Evolutionary conservation across 2,888 invertebrate genomes (phyloP), one percentile per base, ranked within the genome.

Genomic region (Thera britannica): DNA sequence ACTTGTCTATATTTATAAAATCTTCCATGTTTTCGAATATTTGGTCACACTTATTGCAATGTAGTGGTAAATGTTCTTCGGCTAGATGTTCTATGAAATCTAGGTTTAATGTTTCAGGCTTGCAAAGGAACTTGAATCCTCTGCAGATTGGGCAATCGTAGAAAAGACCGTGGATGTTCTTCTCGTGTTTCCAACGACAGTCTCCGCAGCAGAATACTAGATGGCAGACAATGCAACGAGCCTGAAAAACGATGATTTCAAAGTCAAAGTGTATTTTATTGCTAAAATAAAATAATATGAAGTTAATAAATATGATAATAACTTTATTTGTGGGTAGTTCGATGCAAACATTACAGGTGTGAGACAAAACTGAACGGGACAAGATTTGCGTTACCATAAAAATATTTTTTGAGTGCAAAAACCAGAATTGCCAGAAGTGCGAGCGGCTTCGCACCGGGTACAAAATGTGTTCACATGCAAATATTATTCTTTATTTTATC

Each of bases 111-210:
- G 83, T 74, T 64, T 86, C 77, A 0, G 90, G 89, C 23, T 77
- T 77, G 74, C 91, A 92, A 46, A 91, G 84, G 70, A 85, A 91
- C 65, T 78, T 83, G 12, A 79, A 75, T 7, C 89, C 90, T 66
- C 93, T 83, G 68, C 94, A 94, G 65, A 94, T 86, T 0, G 89
- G 85, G 58, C 94, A 94, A 64, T 94, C 89, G 79, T 86, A 94
- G 3, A 80, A 79, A 1, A 94, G 83, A 2, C 82, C 84, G 79
- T 94, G 94, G 2, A 79, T 73, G 2, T 66, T 68, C 64, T 78
- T 75, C 55, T 94, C 94, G 86, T 94, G 94, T 58, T 80, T 86
- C 80, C 88, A 82, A 11, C 94, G 92, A 65, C 94, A 94, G 11
- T 89, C 79, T 2, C 79, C 80, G 63, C 94, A 94, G 78, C 94